A percentile compares a stretch with the other conserved stretches of the same genome.
Conservation (phyloP, 2,888 invertebrate species). For the Athripsodes cinereus region DNA sequence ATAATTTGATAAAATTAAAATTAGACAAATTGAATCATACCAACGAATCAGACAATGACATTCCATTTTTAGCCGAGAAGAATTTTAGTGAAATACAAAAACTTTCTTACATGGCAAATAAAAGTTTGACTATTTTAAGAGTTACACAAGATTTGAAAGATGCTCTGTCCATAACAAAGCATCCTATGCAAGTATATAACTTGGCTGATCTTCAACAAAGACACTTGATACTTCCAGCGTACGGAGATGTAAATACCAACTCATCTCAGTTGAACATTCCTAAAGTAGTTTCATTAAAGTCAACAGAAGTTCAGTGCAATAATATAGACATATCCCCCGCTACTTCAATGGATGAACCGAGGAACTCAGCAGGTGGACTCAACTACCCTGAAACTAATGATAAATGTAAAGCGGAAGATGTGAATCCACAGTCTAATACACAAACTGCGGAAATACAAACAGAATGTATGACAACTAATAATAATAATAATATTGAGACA, state of each 20-base stretch:
- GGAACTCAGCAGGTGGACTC: conserved; percentile 37
- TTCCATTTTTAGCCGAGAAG: conserved; percentile 42
- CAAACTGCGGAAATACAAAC: conserved; percentile 1
- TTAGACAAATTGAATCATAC: conserved; percentile 32
- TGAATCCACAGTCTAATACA: not conserved
- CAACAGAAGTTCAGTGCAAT: conserved; percentile 32
- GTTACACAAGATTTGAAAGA: conserved; percentile 7
- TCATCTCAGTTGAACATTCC: conserved; percentile 39
- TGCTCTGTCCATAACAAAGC: not conserved
- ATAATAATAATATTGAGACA: not conserved
- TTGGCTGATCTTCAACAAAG: not conserved
- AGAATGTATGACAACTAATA: not conserved
- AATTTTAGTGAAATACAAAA: conserved; percentile 45
- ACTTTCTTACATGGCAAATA: conserved; percentile 46
- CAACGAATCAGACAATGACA: conserved; percentile 32
- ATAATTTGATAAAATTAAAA: conserved; percentile 43
- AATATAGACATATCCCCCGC: conserved; percentile 34
- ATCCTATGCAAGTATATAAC: not conserved
- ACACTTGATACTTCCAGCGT: not conserved
- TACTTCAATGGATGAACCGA: conserved; percentile 45
- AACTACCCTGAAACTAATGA: conserved; percentile 30
- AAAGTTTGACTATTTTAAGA: conserved; percentile 40
- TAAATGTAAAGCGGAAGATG: not conserved
- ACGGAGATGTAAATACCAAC: conserved; percentile 18
- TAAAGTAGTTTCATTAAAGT: conserved; percentile 41